Evolutionary conservation across 1,140 invertebrate species (phyloP).

Genomic region (Apis dorsata): DNA sequence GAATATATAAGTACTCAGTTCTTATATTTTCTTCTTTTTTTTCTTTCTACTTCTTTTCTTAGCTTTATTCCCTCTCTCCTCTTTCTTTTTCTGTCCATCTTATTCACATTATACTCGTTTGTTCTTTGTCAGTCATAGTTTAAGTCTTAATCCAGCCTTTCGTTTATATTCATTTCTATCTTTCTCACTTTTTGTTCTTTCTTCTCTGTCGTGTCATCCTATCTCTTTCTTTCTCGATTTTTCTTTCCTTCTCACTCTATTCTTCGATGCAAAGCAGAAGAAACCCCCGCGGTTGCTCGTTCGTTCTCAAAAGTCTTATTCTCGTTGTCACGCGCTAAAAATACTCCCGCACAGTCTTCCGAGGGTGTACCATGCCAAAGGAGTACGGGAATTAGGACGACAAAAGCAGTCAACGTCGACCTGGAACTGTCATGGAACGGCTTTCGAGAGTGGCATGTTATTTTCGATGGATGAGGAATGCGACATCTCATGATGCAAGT

Average conservation of each 20-base stretch:
- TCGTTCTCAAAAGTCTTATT: constrained; percentile 54
- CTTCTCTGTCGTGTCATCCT: not conserved
- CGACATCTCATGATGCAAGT: constrained; percentile 27
- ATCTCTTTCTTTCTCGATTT: not conserved
- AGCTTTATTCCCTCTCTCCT: not conserved
- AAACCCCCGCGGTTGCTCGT: constrained; percentile 45
- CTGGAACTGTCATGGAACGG: constrained; percentile 56
- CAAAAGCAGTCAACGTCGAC: constrained; percentile 43
- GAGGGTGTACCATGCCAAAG: constrained; percentile 56
- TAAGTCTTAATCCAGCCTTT: constrained; percentile 35
- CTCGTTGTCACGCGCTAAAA: constrained; percentile 60
- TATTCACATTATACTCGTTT: not conserved
- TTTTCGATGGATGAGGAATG: constrained; percentile 46
- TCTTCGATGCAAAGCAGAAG: constrained; percentile 40
- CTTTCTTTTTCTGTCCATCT: constrained; percentile 6
- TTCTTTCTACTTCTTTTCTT: not conserved
- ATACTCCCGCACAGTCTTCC: constrained; percentile 51
- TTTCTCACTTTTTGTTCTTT: constrained; percentile 26
- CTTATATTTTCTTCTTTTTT: not conserved
- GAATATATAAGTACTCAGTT: not conserved
- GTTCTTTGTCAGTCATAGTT: constrained; percentile 21
- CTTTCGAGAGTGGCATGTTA: constrained; percentile 49
- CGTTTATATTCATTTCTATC: constrained; percentile 27
- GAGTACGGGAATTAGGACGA: constrained; percentile 53
- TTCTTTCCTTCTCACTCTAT: constrained; percentile 25